A percentile compares a stretch with the other conserved stretches of the same genome.
Evolutionary conservation across 2,797 vertebrate genomes (phyloP).

Genomic region (Pangasius krempfi): DNA sequence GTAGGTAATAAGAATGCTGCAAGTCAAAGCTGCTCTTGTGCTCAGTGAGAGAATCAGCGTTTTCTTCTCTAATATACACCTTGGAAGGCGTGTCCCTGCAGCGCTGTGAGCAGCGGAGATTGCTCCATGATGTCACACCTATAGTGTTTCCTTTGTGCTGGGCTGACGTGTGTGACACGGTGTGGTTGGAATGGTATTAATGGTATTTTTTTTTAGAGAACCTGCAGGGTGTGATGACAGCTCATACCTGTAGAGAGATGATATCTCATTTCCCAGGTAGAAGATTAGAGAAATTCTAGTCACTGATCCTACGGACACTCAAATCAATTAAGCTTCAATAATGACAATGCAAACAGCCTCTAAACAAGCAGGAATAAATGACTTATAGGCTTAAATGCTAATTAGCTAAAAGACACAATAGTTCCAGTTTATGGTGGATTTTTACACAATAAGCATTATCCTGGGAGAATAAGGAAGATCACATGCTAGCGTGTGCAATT

Average conservation of each 20-base stretch:
- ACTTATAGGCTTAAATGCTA: background rate
- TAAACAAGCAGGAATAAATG: background rate
- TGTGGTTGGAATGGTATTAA: conserved; percentile 39
- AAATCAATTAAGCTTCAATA: background rate
- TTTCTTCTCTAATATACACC: conserved; percentile 14
- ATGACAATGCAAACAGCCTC: background rate
- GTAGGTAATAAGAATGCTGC: conserved; percentile 19
- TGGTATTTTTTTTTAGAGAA: conserved; percentile 40
- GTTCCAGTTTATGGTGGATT: background rate
- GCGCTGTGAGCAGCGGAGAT: conserved; percentile 22
- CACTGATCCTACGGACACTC: background rate
- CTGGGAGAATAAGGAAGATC: background rate
- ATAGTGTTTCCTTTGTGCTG: conserved; percentile 37
- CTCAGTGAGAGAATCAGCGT: background rate
- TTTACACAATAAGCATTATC: background rate
- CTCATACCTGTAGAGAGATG: conserved; percentile 23
- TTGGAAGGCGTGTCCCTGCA: conserved; percentile 9
- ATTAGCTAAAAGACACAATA: background rate
- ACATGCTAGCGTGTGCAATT: background rate
- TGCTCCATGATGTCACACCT: conserved; percentile 42
- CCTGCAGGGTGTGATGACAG: conserved; percentile 47
- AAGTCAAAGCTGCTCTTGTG: conserved; percentile 20
- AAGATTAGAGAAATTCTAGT: conserved; percentile 32
- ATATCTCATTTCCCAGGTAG: conserved; percentile 23
- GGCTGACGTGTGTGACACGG: conserved; percentile 30